Conservation (phyloP, 1,140 invertebrate species). For the Hyposmocoma kahamanoa region DNA sequence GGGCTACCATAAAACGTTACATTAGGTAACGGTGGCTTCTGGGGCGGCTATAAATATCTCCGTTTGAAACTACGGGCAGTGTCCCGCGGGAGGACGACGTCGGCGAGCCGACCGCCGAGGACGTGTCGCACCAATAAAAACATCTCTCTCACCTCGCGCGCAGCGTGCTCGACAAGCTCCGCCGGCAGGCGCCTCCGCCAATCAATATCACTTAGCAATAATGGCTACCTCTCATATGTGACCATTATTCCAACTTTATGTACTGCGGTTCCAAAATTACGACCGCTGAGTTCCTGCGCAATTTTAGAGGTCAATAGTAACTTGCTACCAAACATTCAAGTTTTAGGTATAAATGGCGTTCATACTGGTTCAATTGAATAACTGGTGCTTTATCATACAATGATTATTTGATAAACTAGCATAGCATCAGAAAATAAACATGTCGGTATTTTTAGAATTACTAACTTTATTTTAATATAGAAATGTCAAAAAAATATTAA, state of each 20-base stretch:
- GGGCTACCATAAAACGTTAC: slow-evolving; percentile 70
- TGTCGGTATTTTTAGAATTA: no score
- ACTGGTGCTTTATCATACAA: no score
- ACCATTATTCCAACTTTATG: slow-evolving; percentile 35
- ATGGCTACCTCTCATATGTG: slow-evolving; percentile 33
- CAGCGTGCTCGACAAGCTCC: slow-evolving; percentile 17
- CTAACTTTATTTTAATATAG: no score
- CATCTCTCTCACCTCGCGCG: slow-evolving; percentile 51
- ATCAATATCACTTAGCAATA: slow-evolving; percentile 64
- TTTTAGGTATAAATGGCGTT: no score
- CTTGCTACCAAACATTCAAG: no score
- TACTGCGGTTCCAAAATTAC: slow-evolving; percentile 21
- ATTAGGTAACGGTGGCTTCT: slow-evolving; percentile 69
- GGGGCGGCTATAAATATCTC: slow-evolving; percentile 70
- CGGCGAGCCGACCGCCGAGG: slow-evolving; percentile 45
- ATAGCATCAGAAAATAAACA: no score
- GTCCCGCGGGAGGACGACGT: slow-evolving; percentile 65
- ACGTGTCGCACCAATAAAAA: slow-evolving; percentile 70
- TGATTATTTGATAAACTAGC: no score
- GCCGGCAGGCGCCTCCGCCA: slow-evolving; percentile 30
- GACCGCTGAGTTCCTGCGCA: slow-evolving; percentile 2
- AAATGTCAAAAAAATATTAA: no score
- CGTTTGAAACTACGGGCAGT: slow-evolving; percentile 64
- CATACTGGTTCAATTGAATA: no score
- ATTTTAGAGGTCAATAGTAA: slow-evolving; percentile 9